These are phyloP conservation scores for Emydoidea blandingii DNA, from an alignment of 2,797 vertebrate genomes.

Conservation along the genomic window DNA sequence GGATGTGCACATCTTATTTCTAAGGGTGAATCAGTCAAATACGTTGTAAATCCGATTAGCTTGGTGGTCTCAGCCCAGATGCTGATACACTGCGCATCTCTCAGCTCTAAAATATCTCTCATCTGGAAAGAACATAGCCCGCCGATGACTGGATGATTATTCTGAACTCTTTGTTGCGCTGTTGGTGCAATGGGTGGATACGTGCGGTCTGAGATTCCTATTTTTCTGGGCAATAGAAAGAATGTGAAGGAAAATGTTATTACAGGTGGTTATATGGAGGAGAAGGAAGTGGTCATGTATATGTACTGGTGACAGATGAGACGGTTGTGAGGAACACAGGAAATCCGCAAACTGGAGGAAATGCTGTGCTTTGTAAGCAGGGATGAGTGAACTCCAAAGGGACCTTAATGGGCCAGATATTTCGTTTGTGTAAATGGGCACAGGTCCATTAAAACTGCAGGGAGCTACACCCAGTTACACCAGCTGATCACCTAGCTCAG, in stretches of 20 bases:
- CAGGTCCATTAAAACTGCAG: neutral
- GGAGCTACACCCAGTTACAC: neutral
- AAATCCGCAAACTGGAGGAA: neutral
- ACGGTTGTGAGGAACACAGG: neutral
- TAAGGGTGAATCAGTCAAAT: constrained; percentile 28
- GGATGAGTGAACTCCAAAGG: neutral
- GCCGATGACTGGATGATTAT: neutral
- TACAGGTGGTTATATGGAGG: neutral
- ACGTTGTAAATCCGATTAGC: constrained; percentile 1
- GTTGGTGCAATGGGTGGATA: neutral
- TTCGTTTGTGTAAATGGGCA: neutral
- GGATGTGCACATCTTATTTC: neutral
- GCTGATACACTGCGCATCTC: constrained; percentile 27
- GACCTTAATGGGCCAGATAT: neutral
- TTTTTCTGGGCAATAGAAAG: constrained; percentile 26
- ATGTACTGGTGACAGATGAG: neutral
- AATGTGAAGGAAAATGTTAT: neutral
- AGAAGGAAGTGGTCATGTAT: neutral
- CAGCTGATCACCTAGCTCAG: accelerated
- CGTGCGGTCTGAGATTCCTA: constrained; percentile 4
- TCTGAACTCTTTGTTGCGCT: neutral
- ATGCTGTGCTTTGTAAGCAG: neutral
- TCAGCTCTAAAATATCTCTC: neutral
- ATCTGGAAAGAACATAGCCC: neutral
- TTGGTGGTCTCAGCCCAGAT: constrained; percentile 5